Conservation (phyloP, 2,113 vertebrate species). For the Charina bottae region DNA sequence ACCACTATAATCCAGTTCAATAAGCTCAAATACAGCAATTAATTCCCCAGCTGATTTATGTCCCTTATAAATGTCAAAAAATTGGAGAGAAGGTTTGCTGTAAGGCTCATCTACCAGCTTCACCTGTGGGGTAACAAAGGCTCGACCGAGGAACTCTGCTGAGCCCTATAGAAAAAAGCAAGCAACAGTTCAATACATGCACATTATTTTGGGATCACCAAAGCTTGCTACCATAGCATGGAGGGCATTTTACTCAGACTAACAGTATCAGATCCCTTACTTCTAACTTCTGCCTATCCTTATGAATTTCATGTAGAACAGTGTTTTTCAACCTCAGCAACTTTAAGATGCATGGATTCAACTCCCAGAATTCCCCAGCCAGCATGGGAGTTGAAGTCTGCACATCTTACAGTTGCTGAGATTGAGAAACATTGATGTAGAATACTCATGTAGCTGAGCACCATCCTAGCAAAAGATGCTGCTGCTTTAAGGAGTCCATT, state of each 20-base stretch:
- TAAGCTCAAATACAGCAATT: conserved; percentile 89
- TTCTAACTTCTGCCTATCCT: not conserved
- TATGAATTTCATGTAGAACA: not conserved
- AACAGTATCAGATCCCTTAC: not conserved
- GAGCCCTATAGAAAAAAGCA: conserved; percentile 71
- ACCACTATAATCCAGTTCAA: conserved; percentile 87
- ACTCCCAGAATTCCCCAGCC: not conserved
- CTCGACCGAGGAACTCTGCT: conserved; percentile 81
- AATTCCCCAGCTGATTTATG: conserved; percentile 81
- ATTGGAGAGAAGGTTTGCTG: conserved; percentile 80
- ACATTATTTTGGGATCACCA: conserved; percentile 11
- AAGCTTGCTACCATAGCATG: not conserved
- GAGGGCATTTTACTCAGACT: not conserved
- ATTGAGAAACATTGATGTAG: not conserved
- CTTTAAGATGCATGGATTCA: not conserved
- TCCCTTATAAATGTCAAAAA: conserved; percentile 85
- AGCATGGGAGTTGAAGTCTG: not conserved
- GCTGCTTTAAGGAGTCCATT: not conserved
- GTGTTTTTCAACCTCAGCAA: not conserved
- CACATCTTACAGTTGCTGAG: not conserved
- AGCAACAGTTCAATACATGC: not conserved
- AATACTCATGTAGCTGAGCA: not conserved
- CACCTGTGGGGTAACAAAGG: conserved; percentile 84
- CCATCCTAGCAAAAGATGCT: not conserved
- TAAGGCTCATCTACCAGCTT: conserved; percentile 84